Conservation (phyloP, 1,140 invertebrate species). For the Meloidogyne hapla region DNA sequence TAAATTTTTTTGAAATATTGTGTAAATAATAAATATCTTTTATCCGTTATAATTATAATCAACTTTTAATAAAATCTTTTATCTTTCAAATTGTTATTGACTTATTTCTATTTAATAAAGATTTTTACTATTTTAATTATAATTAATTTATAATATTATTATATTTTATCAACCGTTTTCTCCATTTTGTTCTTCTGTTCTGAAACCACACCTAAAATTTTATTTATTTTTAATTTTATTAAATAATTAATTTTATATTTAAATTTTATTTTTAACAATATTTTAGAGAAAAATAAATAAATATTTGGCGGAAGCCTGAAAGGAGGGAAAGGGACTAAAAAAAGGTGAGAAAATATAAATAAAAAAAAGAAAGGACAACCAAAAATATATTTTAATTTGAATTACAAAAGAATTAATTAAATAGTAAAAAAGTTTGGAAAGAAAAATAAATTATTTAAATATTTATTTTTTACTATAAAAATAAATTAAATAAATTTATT, state of each 20-base stretch:
- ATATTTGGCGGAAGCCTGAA: slow-evolving; percentile 8
- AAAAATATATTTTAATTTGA: neutral
- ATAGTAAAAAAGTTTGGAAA: neutral
- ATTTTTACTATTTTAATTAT: no score
- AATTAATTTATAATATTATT: neutral
- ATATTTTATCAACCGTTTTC: slow-evolving; percentile 72
- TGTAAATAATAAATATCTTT: neutral
- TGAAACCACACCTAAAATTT: slow-evolving; percentile 93
- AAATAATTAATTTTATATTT: neutral
- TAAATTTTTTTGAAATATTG: neutral
- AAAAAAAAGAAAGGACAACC: neutral
- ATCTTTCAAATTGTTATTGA: no score
- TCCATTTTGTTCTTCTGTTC: slow-evolving; percentile 97
- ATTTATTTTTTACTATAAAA: no score
- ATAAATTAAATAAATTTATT: no score
- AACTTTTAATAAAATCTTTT: no score
- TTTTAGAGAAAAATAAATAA: neutral
- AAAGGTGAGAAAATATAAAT: neutral
- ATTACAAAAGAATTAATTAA: neutral
- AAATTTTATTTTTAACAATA: no score
- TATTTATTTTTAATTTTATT: neutral
- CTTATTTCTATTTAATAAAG: no score
- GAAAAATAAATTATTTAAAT: neutral
- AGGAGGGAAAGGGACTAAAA: neutral
- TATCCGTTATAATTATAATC: no score